Base-by-base conservation (phyloP, 37 sponge, comb jelly and placozoan species). In the Aphrocallistes beatrix region DNA sequence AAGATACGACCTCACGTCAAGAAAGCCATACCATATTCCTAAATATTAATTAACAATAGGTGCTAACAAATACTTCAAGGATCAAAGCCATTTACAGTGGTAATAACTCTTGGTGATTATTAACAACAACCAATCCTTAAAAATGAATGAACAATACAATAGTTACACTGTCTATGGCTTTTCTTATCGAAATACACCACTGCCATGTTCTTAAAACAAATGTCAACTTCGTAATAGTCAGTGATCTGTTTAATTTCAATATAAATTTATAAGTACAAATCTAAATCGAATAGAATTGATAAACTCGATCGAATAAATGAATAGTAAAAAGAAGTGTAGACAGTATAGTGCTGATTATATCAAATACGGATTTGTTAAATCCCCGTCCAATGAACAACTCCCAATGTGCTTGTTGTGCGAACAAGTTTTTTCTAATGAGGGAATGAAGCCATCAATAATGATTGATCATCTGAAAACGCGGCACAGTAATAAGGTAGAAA, bases 321-420 rank as follows among this genome's bases (percentile, higher is more conserved):
- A 60, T 47, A 47, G 49, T 47, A 30, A 60, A 60, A 60, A 25
- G 75, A 60, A 60, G 13, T 21, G 49, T 47, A 47, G 75, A 60
- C 75, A 60, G 75, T 60, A 60, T 60, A 60, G 75, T 60, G 75
- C 75, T 60, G 75, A 60, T 60, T 60, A 60, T 13, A 60, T 60
- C 75, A 60, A 60, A 60, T 60, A 60, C 75, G 75, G 75, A 60
- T 60, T 60, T 32, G 75, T 60, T 60, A 60, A 19, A 60, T 60
- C 8, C n/a, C 75, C 75, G 25, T 60, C 75, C 75, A 60, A 60
- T 32, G 75, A 60, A 60, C 75, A 60, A 60, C 75, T 60, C 75
- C 75, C 8, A 60, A 60, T 13, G 75, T 60, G 75, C 34, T 60
- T 60, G 75, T 19, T 60, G 75, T 60, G 45, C 75, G 75, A 60